Conservation (phyloP, 2,888 invertebrate genomes). For the Acanthoscelides obtectus region DNA sequence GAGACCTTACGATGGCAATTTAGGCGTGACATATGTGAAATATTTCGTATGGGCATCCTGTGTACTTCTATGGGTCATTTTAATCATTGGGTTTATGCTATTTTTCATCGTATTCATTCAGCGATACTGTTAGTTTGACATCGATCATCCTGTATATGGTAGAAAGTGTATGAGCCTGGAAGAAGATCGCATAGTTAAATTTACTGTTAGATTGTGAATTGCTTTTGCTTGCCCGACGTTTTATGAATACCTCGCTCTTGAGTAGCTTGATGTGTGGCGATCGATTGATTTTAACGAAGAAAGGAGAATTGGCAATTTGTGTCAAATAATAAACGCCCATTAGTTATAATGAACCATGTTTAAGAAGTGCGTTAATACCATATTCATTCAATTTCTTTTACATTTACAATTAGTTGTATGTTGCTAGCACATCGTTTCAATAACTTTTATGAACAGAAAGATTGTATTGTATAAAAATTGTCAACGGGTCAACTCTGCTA, state of each 20-base stretch:
- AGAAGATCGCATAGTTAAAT: not conserved
- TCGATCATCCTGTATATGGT: conserved; percentile 4
- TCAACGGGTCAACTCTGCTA: too few species aligned
- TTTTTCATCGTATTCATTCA: too few species aligned
- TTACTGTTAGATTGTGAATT: conserved; percentile 17
- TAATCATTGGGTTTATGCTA: too few species aligned
- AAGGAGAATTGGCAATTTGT: conserved; percentile 10
- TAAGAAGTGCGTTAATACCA: not conserved
- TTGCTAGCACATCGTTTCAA: too few species aligned
- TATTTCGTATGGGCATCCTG: too few species aligned
- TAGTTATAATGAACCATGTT: conserved; percentile 1
- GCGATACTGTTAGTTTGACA: too few species aligned
- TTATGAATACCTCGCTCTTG: conserved; percentile 10
- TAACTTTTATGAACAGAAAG: too few species aligned
- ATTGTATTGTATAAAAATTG: too few species aligned
- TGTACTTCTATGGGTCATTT: too few species aligned
- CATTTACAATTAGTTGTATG: not conserved
- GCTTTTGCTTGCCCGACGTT: conserved; percentile 24
- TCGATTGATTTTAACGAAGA: conserved; percentile 5
- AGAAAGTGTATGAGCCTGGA: conserved; percentile 24
- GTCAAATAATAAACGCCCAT: conserved; percentile 2
- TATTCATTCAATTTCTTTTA: not conserved
- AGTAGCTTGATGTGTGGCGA: not conserved
- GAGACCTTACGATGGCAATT: too few species aligned
- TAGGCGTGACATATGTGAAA: too few species aligned